Percentiles rank a stretch among this genome's conserved stretches.
Conservation (phyloP, 1,140 invertebrate species). For the Drosophila mojavensis region DNA sequence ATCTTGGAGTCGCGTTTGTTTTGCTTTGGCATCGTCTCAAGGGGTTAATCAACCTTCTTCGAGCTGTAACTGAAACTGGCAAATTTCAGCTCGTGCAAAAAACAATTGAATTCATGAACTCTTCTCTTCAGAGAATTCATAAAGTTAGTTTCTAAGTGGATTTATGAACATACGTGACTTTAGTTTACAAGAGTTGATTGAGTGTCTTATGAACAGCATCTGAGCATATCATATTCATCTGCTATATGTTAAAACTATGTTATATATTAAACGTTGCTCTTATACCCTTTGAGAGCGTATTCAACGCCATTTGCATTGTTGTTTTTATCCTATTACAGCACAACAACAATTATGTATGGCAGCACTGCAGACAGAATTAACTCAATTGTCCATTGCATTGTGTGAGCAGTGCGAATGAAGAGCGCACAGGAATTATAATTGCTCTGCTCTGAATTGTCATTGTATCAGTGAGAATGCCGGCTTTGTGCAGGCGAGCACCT, state of each 20-base stretch:
- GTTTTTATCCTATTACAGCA: no score
- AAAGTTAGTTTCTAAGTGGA: slow-evolving; percentile 42
- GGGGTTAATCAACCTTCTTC: slow-evolving; percentile 71
- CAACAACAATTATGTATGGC: no score
- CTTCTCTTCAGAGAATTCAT: slow-evolving; percentile 12
- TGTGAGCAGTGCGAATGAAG: background rate
- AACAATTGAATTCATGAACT: slow-evolving; percentile 53
- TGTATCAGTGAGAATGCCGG: slow-evolving; percentile 1
- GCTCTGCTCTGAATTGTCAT: background rate
- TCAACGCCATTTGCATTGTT: no score
- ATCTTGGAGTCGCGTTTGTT: slow-evolving; percentile 44
- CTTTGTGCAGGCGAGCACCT: background rate
- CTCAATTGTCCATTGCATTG: background rate
- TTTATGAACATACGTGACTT: slow-evolving; percentile 35
- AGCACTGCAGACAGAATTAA: no score
- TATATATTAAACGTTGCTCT: no score
- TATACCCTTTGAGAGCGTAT: no score
- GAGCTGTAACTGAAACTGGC: slow-evolving; percentile 4
- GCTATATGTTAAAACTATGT: no score
- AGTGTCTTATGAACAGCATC: background rate
- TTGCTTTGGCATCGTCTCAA: slow-evolving; percentile 51
- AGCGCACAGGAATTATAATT: background rate
- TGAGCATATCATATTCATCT: background rate
- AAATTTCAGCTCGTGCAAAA: slow-evolving; percentile 42
- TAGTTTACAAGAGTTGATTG: background rate